These are phyloP conservation scores for Rana temporaria DNA, from an alignment of 2,113 vertebrate genomes.

Conservation along the genomic window DNA sequence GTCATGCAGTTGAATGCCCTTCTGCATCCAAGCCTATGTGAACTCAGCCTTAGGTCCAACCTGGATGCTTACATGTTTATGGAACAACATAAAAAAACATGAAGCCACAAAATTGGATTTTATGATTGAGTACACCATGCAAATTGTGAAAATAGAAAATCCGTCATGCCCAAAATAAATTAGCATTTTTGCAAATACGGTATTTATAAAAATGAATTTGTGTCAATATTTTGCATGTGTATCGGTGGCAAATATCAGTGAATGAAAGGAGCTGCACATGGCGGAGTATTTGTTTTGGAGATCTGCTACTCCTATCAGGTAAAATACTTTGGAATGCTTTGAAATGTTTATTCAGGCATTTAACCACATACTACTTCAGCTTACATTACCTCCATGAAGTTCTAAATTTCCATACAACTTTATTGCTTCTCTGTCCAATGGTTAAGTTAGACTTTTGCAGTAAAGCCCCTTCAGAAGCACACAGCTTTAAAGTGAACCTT, in stretches of 20 bases:
- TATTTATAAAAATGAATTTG: conserved; percentile 30
- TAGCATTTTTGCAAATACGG: conserved; percentile 21
- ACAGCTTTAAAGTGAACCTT: too few relatives aligned
- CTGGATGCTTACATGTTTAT: conserved; percentile 28
- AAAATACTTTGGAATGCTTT: conserved; percentile 29
- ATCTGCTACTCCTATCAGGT: conserved; percentile 14
- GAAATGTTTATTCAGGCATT: conserved; percentile 21
- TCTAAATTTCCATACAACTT: background rate
- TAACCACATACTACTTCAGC: conserved; percentile 34
- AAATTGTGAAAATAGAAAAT: conserved; percentile 19
- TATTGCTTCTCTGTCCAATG: too few relatives aligned
- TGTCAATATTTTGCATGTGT: conserved; percentile 43
- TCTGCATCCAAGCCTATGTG: background rate
- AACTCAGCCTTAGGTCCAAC: background rate
- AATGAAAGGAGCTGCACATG: conserved; percentile 18
- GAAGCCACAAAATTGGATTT: conserved; percentile 22
- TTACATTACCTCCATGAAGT: conserved; percentile 25
- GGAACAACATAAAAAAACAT: conserved; percentile 45
- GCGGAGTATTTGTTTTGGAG: conserved; percentile 38
- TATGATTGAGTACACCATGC: background rate
- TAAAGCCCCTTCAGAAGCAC: background rate
- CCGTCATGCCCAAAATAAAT: background rate
- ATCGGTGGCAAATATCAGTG: conserved; percentile 4
- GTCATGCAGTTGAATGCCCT: too few relatives aligned
- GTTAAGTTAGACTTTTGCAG: background rate